Evolutionary conservation across 2,113 vertebrate species (phyloP).

Genomic region (Noturus placidus): DNA sequence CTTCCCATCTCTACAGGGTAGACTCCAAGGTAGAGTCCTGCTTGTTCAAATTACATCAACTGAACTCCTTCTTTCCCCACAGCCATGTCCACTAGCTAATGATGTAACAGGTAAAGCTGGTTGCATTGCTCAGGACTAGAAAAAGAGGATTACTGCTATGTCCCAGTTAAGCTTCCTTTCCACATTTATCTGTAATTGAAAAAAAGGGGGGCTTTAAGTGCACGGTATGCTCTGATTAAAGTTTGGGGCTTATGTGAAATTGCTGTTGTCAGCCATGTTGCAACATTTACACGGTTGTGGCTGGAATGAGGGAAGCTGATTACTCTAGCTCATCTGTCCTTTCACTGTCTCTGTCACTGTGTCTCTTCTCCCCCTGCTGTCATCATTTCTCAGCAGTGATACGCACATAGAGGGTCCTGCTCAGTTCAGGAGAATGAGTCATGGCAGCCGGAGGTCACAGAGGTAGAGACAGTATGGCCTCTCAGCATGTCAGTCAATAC

Average conservation of each 20-base stretch:
- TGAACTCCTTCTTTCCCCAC: constrained; percentile 2
- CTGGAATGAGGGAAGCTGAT: constrained; percentile 21
- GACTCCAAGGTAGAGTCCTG: not conserved
- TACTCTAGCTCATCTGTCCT: not conserved
- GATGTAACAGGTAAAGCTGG: constrained; percentile 68
- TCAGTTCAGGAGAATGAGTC: constrained; percentile 43
- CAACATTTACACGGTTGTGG: constrained; percentile 32
- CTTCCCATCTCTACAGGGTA: not conserved
- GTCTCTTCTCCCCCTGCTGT: constrained; percentile 16
- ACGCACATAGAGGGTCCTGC: constrained; percentile 31
- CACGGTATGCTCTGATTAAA: constrained; percentile 54
- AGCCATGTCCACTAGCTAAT: constrained; percentile 53
- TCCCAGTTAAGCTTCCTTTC: constrained; percentile 61
- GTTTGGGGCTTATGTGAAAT: constrained; percentile 50
- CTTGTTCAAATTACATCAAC: constrained; percentile 40
- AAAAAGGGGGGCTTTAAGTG: constrained; percentile 37
- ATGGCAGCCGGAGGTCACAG: constrained; percentile 40
- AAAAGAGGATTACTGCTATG: constrained; percentile 67
- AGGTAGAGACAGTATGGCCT: constrained; percentile 39
- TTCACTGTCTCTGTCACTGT: constrained; percentile 30
- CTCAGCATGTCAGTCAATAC: constrained; percentile 54
- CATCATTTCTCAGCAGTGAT: constrained; percentile 19
- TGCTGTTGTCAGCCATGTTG: constrained; percentile 49
- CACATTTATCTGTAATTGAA: constrained; percentile 61
- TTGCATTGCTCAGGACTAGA: constrained; percentile 58